These are phyloP conservation scores for Lytechinus pictus DNA, from an alignment of 35 echinoderm and acorn worm genomes.

Conservation along the genomic window DNA sequence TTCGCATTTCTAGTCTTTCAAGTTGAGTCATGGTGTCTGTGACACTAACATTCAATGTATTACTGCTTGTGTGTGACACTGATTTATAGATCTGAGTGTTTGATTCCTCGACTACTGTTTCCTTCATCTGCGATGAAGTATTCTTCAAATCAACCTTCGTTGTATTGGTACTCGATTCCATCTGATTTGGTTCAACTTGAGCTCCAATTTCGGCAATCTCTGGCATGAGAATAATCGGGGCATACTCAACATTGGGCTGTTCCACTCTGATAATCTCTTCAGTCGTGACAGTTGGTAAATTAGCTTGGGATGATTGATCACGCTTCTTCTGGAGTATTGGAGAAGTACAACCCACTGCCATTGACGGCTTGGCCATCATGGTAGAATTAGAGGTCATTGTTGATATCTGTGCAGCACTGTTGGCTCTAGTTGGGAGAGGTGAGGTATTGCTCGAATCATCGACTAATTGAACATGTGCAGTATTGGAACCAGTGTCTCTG, in stretches of 20 bases:
- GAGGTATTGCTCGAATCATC: not conserved
- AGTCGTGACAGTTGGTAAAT: not conserved
- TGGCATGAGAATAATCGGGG: not conserved
- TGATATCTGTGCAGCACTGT: constrained; percentile 29
- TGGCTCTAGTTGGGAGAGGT: not conserved
- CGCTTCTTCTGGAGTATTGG: not conserved
- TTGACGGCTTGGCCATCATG: not conserved
- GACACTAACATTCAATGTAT: not conserved
- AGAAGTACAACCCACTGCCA: not conserved
- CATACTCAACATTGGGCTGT: not conserved
- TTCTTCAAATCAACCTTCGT: not conserved
- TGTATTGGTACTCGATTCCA: not conserved
- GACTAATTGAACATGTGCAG: not conserved
- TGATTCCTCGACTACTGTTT: not conserved
- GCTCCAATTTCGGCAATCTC: not conserved
- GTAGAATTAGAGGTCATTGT: not conserved
- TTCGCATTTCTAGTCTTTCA: not conserved
- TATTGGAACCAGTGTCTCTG: constrained; percentile 10
- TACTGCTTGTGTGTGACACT: not conserved
- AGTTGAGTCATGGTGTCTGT: constrained; percentile 31
- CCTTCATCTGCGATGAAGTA: not conserved
- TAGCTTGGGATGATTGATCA: not conserved
- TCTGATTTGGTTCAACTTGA: constrained; percentile 34
- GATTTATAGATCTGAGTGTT: not conserved
- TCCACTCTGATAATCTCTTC: constrained; percentile 21